Conservation (phyloP, 2,888 invertebrate species). For the Scaptomyza tumidula region DNA sequence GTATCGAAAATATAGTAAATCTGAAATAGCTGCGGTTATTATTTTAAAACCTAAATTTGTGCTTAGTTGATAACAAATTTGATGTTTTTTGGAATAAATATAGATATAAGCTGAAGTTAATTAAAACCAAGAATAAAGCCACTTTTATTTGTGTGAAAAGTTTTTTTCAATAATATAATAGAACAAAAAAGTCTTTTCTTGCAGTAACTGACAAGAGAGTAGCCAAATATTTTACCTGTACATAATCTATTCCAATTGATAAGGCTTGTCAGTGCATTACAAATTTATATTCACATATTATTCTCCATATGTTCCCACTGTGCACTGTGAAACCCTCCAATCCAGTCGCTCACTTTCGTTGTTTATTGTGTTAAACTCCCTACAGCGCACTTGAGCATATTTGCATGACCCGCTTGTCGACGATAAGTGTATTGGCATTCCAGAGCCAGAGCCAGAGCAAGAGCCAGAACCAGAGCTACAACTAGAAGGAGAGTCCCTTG, state of each 20-base stretch:
- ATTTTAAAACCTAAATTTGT: too few relatives aligned
- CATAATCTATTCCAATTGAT: not conserved
- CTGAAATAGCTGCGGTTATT: too few relatives aligned
- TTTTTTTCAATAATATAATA: not conserved
- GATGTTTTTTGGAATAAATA: too few relatives aligned
- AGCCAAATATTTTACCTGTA: not conserved
- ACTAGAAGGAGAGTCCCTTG: conserved; percentile 25
- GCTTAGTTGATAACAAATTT: too few relatives aligned
- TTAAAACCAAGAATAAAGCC: too few relatives aligned
- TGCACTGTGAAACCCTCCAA: conserved; percentile 47
- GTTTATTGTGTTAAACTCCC: conserved; percentile 73
- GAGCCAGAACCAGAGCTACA: conserved; percentile 28
- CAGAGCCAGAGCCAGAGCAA: conserved; percentile 6
- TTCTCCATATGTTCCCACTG: conserved; percentile 26
- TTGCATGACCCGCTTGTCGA: conserved; percentile 74
- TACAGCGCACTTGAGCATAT: conserved; percentile 75
- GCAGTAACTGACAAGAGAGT: not conserved
- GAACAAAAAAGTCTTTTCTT: not conserved
- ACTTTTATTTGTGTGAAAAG: too few relatives aligned
- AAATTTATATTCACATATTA: not conserved
- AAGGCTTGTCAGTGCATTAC: not conserved
- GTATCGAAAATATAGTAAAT: too few relatives aligned
- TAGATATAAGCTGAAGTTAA: too few relatives aligned
- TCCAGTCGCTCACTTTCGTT: conserved; percentile 59
- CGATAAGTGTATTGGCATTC: conserved; percentile 76